Percentiles rank a stretch among this genome's conserved stretches.
Conservation (phyloP, 2,888 invertebrate species). For the Eristalis pertinax region DNA sequence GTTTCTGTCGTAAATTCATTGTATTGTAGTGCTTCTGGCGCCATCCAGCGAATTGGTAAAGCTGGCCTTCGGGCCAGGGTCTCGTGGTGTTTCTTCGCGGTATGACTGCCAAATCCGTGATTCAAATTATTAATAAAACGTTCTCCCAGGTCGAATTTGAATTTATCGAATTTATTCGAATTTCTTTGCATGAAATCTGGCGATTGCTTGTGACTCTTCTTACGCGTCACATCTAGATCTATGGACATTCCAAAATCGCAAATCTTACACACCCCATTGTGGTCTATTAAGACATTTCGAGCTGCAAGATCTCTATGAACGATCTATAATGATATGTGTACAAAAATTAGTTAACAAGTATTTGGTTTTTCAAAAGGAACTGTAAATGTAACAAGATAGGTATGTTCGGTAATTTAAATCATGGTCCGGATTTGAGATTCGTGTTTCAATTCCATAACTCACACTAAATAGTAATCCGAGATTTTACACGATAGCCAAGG, state of each 20-base stretch:
- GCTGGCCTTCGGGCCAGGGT: constrained; percentile 80
- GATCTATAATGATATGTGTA: constrained; percentile 83
- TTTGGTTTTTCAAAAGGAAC: too few relatives aligned
- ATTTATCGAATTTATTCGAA: constrained; percentile 75
- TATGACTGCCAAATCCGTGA: constrained; percentile 73
- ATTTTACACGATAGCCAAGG: too few relatives aligned
- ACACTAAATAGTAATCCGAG: too few relatives aligned
- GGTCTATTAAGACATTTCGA: constrained; percentile 90
- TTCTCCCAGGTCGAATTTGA: constrained; percentile 79
- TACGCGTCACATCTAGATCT: constrained; percentile 82
- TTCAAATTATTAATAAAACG: constrained; percentile 80
- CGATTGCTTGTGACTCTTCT: constrained; percentile 76
- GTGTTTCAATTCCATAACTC: too few relatives aligned
- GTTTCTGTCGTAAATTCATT: constrained; percentile 91
- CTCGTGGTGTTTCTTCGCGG: constrained; percentile 75
- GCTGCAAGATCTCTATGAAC: constrained; percentile 93
- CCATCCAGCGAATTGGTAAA: constrained; percentile 87
- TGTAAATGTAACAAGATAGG: too few relatives aligned
- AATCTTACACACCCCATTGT: constrained; percentile 93
- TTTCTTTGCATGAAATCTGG: constrained; percentile 76
- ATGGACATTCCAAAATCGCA: constrained; percentile 94
- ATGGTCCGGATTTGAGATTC: too few relatives aligned
- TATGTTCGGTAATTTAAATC: too few relatives aligned
- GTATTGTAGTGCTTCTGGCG: constrained; percentile 90
- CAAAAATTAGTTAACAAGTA: background rate